Conservation (phyloP, 2,113 vertebrate species). For the Leiothrix lutea region DNA sequence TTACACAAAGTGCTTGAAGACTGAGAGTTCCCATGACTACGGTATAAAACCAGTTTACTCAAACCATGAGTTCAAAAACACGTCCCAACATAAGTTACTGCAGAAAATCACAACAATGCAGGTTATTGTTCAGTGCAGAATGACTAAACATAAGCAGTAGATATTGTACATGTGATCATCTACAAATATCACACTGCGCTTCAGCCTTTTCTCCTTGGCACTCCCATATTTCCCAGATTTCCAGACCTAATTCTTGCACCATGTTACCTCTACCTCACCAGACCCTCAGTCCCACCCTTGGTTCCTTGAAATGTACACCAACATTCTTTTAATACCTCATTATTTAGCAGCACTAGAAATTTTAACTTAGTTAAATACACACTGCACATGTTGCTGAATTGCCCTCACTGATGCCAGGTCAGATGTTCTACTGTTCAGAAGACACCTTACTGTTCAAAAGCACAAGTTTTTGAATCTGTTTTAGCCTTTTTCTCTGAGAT, state of each 20-base stretch:
- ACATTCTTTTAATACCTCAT: not conserved
- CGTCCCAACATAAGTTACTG: not conserved
- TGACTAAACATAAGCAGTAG: not conserved
- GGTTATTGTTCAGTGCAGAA: not conserved
- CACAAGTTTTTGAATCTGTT: not conserved
- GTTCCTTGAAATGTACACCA: not conserved
- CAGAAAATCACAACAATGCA: not conserved
- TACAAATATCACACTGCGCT: not conserved
- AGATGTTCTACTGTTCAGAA: not conserved
- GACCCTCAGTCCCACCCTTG: not conserved
- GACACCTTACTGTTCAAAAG: not conserved
- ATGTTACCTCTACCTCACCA: not conserved
- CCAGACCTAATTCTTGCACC: not conserved
- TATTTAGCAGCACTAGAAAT: not conserved
- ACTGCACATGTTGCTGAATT: not conserved
- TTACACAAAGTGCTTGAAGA: slow-evolving; percentile 35
- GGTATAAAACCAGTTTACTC: slow-evolving; percentile 3
- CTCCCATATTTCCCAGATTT: fast-evolving
- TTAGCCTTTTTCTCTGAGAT: not conserved
- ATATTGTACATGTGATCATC: not conserved
- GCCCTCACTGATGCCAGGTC: not conserved
- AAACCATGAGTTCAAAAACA: not conserved
- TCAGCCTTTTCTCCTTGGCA: not conserved
- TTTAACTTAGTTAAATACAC: not conserved
- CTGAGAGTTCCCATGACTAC: slow-evolving; percentile 50